Evolutionary conservation across 2,797 vertebrate genomes (phyloP).

Genomic region (Gallinago solitaria): DNA sequence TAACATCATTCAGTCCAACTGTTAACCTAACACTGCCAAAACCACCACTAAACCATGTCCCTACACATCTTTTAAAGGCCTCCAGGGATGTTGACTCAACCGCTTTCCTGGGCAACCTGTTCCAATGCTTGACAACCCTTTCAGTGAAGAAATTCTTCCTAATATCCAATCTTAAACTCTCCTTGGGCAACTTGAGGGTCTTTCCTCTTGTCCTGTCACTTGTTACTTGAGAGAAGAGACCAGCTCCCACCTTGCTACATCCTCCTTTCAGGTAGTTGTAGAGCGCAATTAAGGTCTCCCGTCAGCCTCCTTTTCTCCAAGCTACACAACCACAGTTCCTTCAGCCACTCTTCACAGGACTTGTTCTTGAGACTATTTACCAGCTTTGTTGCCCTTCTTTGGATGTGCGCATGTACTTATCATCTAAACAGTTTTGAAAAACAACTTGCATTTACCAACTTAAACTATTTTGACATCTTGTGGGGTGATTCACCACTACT

Average conservation of each 20-base stretch:
- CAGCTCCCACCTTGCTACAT: accelerated
- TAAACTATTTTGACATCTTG: neutral
- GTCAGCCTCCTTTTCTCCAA: neutral
- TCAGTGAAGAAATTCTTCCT: neutral
- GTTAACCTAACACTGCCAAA: neutral
- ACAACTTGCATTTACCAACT: neutral
- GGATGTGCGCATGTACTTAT: neutral
- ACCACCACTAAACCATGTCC: neutral
- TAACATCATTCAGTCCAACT: neutral
- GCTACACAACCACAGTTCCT: neutral
- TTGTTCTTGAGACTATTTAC: neutral
- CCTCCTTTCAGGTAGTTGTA: neutral
- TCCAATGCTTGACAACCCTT: neutral
- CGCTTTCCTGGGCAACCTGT: neutral
- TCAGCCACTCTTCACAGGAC: neutral
- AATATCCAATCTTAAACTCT: neutral
- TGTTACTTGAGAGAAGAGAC: neutral
- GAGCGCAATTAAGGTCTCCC: neutral
- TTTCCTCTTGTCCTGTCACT: neutral
- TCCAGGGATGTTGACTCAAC: neutral
- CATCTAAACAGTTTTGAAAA: neutral
- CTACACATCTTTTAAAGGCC: neutral
- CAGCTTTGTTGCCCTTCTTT: neutral
- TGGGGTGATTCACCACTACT: neutral
- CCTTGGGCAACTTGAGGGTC: accelerated